Evolutionary conservation across 1,140 invertebrate species (phyloP).

Genomic region (Carposina sasakii): DNA sequence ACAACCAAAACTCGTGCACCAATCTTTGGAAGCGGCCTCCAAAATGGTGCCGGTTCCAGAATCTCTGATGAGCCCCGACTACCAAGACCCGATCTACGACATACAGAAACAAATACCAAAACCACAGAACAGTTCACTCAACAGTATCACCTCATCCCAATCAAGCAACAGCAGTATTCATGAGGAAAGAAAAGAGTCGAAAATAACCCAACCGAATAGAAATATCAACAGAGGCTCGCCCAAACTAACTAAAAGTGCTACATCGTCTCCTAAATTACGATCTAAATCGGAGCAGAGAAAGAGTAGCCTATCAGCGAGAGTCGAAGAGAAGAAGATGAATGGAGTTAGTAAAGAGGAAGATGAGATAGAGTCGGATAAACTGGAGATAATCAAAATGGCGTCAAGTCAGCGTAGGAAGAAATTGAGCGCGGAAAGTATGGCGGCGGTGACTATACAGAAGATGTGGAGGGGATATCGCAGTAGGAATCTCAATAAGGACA

Average conservation of each 20-base stretch:
- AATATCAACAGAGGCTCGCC: slow-evolving; percentile 48
- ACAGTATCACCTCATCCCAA: slow-evolving; percentile 42
- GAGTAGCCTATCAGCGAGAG: slow-evolving; percentile 71
- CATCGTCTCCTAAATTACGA: slow-evolving; percentile 64
- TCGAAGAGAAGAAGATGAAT: slow-evolving; percentile 70
- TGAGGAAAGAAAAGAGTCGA: slow-evolving; percentile 34
- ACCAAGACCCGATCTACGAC: slow-evolving; percentile 70
- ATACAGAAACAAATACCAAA: slow-evolving; percentile 56
- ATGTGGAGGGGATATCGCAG: slow-evolving; percentile 91
- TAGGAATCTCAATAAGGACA: slow-evolving; percentile 83
- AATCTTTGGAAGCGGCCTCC: slow-evolving; percentile 84
- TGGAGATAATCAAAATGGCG: slow-evolving; percentile 49
- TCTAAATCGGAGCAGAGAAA: slow-evolving; percentile 63
- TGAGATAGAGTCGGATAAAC: slow-evolving; percentile 43
- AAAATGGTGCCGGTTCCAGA: slow-evolving; percentile 90
- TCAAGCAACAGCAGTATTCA: slow-evolving; percentile 52
- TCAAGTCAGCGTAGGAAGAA: slow-evolving; percentile 59
- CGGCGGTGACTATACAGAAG: slow-evolving; percentile 88
- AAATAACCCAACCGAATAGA: background rate
- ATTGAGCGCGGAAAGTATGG: slow-evolving; percentile 60
- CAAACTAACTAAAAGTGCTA: slow-evolving; percentile 66
- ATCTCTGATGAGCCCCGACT: slow-evolving; percentile 88
- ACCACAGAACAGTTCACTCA: slow-evolving; percentile 22
- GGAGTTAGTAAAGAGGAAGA: slow-evolving; percentile 56
- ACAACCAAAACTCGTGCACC: slow-evolving; percentile 65